Evolutionary conservation across 1,140 invertebrate species (phyloP).

Genomic region (Drosophila ercepeae): DNA sequence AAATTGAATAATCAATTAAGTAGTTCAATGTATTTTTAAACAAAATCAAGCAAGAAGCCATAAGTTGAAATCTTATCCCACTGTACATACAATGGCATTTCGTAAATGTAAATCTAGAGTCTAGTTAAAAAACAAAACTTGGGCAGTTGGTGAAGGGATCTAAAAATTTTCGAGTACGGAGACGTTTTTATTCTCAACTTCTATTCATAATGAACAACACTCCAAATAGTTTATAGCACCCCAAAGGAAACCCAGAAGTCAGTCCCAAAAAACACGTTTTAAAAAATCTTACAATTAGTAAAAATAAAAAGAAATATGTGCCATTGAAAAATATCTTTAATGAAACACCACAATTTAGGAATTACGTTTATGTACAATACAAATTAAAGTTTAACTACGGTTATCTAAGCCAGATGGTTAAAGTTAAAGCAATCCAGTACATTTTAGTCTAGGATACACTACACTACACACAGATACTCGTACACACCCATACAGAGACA

Average conservation of each 20-base stretch:
- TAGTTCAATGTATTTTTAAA: constrained; percentile 75
- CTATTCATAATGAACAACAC: constrained; percentile 18
- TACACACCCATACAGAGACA: constrained; percentile 20
- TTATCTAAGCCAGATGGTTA: constrained; percentile 52
- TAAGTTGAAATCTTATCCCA: constrained; percentile 56
- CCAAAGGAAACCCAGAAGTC: constrained; percentile 9
- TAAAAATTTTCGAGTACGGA: constrained; percentile 32
- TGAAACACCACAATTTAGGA: constrained; percentile 64
- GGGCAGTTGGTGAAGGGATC: constrained; percentile 40
- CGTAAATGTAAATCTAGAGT: constrained; percentile 33
- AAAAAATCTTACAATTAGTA: constrained; percentile 38
- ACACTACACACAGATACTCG: constrained; percentile 7
- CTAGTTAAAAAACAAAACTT: constrained; percentile 14
- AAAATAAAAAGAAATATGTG: constrained; percentile 65
- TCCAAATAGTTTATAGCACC: constrained; percentile 24
- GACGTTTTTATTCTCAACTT: constrained; percentile 26
- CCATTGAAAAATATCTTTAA: constrained; percentile 72
- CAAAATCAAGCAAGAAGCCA: constrained; percentile 33
- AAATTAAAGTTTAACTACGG: constrained; percentile 50
- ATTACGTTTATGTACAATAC: constrained; percentile 68
- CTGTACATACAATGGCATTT: constrained; percentile 75
- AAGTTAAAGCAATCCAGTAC: constrained; percentile 41
- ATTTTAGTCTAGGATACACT: constrained; percentile 28
- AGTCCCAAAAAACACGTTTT: neutral
- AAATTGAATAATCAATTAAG: constrained; percentile 61